These are phyloP conservation scores for Acleris sparsana DNA, from an alignment of 2,888 invertebrate genomes.

Conservation along the genomic window DNA sequence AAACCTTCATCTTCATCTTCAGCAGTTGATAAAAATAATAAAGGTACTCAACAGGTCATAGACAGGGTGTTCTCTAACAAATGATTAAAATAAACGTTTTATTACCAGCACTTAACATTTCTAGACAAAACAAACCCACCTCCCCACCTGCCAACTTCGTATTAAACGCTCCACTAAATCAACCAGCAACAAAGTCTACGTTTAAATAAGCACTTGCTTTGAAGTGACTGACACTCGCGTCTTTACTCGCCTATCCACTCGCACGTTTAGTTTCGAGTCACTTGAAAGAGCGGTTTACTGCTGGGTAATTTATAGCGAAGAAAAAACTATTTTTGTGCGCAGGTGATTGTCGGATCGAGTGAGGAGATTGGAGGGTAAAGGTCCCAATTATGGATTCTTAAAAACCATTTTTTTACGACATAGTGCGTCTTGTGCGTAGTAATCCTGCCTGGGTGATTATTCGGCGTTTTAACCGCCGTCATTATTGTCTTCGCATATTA, in stretches of 20 bases:
- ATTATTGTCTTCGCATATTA: too few species aligned
- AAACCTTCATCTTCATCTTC: too few species aligned
- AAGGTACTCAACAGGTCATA: too few species aligned
- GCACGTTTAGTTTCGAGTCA: constrained; percentile 34
- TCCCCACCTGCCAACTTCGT: neutral
- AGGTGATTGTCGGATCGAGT: constrained; percentile 28
- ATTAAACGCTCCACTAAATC: constrained; percentile 26
- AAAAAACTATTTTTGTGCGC: constrained; percentile 29
- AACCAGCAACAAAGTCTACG: constrained; percentile 60
- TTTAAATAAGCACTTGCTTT: constrained; percentile 56
- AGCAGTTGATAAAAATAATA: too few species aligned
- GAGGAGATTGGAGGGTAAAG: constrained; percentile 8
- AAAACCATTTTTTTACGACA: neutral
- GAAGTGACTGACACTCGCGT: constrained; percentile 32
- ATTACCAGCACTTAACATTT: constrained; percentile 11
- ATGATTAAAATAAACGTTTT: neutral
- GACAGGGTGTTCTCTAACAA: neutral
- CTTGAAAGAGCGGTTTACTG: constrained; percentile 35
- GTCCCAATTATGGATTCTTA: neutral
- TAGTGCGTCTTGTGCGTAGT: too few species aligned
- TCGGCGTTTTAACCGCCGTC: too few species aligned
- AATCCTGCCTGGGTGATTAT: too few species aligned
- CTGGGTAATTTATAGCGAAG: constrained; percentile 27
- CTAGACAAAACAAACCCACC: constrained; percentile 26
- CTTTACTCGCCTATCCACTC: constrained; percentile 31